Base-by-base conservation (phyloP, 2,797 vertebrate genomes). In the Knipowitschia caucasica region DNA sequence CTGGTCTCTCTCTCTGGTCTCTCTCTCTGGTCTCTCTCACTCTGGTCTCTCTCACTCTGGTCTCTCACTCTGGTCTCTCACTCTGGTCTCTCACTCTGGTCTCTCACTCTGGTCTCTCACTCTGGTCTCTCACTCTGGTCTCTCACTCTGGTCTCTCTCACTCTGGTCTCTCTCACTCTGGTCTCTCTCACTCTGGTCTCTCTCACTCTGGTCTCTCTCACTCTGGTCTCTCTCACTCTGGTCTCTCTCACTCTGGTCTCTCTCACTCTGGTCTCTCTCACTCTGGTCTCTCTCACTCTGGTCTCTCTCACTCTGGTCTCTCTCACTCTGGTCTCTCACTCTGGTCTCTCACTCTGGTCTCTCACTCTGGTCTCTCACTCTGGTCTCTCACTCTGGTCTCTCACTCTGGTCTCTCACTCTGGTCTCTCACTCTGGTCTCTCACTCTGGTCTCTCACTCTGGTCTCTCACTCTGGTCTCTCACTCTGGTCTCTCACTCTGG, bases 1-100 rank as follows among this genome's bases (percentile, higher is more conserved):
- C 12, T 14, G 11, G 11, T 33, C 7, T 3, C 5, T 0, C 1
- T 45, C 62, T 96, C 95, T 94, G 0, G 94, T 95, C 2, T 12
- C 5, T 34, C 11, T 5, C 1, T 14, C 8, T 3, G 9, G 14
- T 1, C 10, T 14, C 12, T 12, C n/a, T n/a, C n/a, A n/a, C 1
- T 12, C 12, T 14, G 11, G 11, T 33, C 7, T 3, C 5, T 0
- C 1, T 45, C 62, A 96, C 95, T n/a, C n/a, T n/a, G n/a, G n/a
- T 33, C 2, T 12, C 5, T 34, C 11, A n/a, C 1, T 14, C 8
- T 3, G 9, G 14, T 1, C 10, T 14, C 12, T 12, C n/a, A n/a
- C 1, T 12, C 12, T 14, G 11, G 11, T 33, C 7, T 3, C 5
- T 0, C 1, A 43, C 62, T 96, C 95, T 94, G 0, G 94, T 95